phyloP scores from a whole-genome alignment of 2,888 invertebrate species.

The Dione juno region DNA sequence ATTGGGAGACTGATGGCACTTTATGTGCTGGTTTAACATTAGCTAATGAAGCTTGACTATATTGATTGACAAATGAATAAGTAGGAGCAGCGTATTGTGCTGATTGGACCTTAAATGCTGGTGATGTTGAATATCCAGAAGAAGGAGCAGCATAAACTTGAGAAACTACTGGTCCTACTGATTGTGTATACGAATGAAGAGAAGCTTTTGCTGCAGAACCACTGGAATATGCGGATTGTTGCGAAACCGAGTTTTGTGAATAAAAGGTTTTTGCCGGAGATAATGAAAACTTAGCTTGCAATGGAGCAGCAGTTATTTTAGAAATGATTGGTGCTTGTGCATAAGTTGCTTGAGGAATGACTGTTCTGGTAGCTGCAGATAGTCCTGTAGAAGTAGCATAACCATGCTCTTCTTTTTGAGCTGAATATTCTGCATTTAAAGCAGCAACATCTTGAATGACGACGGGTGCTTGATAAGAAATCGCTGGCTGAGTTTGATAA shows the following conservation, averaged over 20 bases:
- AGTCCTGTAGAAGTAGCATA: slow-evolving; percentile 82
- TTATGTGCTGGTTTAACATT: slow-evolving; percentile 48
- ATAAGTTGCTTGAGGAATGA: slow-evolving; percentile 73
- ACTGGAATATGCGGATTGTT: slow-evolving; percentile 58
- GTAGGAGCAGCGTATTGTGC: slow-evolving; percentile 37
- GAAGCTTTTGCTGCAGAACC: slow-evolving; percentile 75
- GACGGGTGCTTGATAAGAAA: slow-evolving; percentile 54
- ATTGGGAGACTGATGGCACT: slow-evolving; percentile 48
- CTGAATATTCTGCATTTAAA: slow-evolving; percentile 52
- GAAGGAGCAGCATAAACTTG: slow-evolving; percentile 73
- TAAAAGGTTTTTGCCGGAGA: slow-evolving; percentile 66
- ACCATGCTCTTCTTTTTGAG: slow-evolving; percentile 77
- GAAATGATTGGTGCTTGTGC: slow-evolving; percentile 81
- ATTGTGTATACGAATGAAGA: slow-evolving; percentile 66
- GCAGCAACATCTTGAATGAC: slow-evolving; percentile 60
- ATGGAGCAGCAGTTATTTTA: slow-evolving; percentile 77
- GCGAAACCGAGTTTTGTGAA: slow-evolving; percentile 66
- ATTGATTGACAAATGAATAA: slow-evolving; percentile 50
- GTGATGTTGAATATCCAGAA: slow-evolving; percentile 68
- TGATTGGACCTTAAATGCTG: slow-evolving; percentile 62
- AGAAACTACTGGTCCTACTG: slow-evolving; percentile 75
- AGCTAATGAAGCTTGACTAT: slow-evolving; percentile 45
- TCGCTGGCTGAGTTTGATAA: slow-evolving; percentile 56
- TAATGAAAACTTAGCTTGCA: slow-evolving; percentile 67
- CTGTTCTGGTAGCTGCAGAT: slow-evolving; percentile 68